Conservation (phyloP, 2,113 vertebrate genomes). For the Phainopepla nitens region DNA sequence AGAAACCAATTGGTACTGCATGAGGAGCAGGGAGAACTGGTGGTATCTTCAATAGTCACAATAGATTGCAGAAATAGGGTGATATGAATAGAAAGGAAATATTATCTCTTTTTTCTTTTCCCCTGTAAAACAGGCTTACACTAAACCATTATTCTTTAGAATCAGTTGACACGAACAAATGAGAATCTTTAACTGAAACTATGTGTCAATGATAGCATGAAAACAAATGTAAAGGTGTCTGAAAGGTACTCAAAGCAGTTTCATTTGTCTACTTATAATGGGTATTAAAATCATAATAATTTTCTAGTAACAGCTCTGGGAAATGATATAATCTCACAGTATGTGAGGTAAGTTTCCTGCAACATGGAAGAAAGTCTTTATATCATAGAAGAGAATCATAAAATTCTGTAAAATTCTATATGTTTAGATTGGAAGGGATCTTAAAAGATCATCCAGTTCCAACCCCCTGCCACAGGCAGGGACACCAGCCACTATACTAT, state of each 20-base stretch:
- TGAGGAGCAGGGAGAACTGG: not conserved
- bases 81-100: not conserved
- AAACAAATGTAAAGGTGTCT: not conserved
- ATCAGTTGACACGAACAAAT: not conserved
- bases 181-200: not conserved
- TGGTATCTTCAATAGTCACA: not conserved
- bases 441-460: not conserved
- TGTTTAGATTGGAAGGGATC: not conserved
- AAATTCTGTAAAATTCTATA: too few species aligned
- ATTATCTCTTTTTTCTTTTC: not conserved
- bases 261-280: not conserved
- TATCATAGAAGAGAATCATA: not conserved
- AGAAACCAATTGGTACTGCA: not conserved
- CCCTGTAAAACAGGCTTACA: not conserved
- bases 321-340: not conserved
- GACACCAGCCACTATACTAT: rapidly evolving
- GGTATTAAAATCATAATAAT: not conserved
- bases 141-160: not conserved
- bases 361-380: not conserved
- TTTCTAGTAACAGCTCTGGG: not conserved
- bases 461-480: not conserved
- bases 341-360: not conserved
- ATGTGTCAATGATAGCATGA: not conserved
- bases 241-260: not conserved
- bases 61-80: not conserved